Base-by-base conservation (phyloP, 1,140 invertebrate genomes). In the Aplysia californica region DNA sequence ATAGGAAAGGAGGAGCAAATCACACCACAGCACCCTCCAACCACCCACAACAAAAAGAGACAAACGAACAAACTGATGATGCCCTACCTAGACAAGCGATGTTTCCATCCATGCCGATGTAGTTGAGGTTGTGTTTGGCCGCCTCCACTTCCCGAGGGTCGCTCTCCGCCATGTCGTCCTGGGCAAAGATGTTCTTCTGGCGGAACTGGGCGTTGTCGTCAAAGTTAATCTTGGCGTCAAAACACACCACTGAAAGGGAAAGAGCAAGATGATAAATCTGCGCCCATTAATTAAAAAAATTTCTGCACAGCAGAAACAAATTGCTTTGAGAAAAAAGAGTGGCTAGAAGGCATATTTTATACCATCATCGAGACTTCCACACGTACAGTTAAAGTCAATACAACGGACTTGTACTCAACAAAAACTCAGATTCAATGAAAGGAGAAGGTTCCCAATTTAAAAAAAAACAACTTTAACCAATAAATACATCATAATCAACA, bases 181-280 rank as follows among this genome's bases (percentile, higher is more conserved):
- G 81, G 0, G 83, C 87, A 86, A 89, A 89, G 38, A 89, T 85
- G 41, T 95, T 93, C 86, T 95, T 93, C 77, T 99, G 98, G 76
- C 98, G 92, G 84, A 96, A 99, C 78, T 94, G 91, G 1, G 98
- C 98, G 92, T 99, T 99, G 88, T 99, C 98, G 91, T 99, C 98
- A 91, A 99, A 99, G 81, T 96, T 95, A 76, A 97, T 94, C 92
- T 99, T 99, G 20, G 98, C 98, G 94, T 99, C 98, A 72, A 99
- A 97, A 36, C 96, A 96, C 66, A 99, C 94, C 4, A 99, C 97
- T 91, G 80, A 65, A 81, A 84, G 68, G 59, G 73, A 83, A 61
- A 73, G 75, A 2, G 23, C 10, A 67, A 58, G 5, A 73, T 38
- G 44, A n/a, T n/a, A n/a, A n/a, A n/a, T n/a, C n/a, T n/a, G n/a